Evolutionary conservation across 1,140 invertebrate genomes (phyloP).

Genomic region (Caenorhabditis remanei): DNA sequence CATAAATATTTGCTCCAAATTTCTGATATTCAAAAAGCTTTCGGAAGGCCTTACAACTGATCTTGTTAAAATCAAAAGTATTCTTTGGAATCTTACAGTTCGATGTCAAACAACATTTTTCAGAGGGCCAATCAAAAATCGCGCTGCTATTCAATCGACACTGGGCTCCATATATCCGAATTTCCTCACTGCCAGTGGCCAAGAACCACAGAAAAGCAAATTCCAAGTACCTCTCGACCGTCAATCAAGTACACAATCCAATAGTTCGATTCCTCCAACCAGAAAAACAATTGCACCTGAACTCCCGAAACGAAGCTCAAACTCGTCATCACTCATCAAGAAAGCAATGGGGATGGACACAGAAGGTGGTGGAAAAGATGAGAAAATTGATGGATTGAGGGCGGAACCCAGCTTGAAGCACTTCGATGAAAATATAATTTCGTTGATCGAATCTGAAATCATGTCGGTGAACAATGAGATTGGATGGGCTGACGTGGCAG

Average conservation of each 20-base stretch:
- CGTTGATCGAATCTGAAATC: conserved; percentile 81
- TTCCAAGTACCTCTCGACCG: conserved; percentile 13
- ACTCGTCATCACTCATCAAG: neutral
- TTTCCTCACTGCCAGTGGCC: conserved; percentile 6
- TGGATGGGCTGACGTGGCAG: conserved; percentile 92
- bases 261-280: neutral
- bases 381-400: conserved; percentile 51
- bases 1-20: too few species aligned
- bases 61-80: too few species aligned
- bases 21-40: too few species aligned
- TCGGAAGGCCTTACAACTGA: too few species aligned
- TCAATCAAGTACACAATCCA: conserved; percentile 23
- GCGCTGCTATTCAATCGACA: neutral
- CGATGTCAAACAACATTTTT: too few species aligned
- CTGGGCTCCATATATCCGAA: neutral
- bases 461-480: conserved; percentile 86
- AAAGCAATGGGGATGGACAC: conserved; percentile 57
- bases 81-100: too few species aligned
- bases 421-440: conserved; percentile 87
- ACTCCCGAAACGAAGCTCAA: conserved; percentile 8
- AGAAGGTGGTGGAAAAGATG: conserved; percentile 53
- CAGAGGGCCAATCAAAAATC: neutral
- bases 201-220: conserved; percentile 29
- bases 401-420: conserved; percentile 76
- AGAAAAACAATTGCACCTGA: conserved; percentile 13